A percentile compares a stretch with the other conserved stretches of the same genome.
Conservation (phyloP, 2,113 vertebrate species). For the Thamnophis sirtalis region DNA sequence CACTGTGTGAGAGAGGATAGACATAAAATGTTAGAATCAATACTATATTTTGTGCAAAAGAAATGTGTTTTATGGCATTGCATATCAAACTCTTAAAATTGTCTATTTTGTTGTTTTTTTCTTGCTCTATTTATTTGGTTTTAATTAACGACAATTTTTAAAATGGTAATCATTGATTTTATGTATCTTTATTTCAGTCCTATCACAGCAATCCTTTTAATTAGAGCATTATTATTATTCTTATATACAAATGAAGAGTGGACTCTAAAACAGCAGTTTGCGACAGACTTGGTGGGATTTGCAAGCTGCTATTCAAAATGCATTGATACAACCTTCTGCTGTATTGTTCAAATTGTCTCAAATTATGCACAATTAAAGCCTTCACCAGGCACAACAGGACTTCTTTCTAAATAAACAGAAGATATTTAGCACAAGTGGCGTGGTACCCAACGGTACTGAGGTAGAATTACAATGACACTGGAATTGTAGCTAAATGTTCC, state of each 20-base stretch:
- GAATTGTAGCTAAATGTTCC: neutral
- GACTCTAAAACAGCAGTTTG: neutral
- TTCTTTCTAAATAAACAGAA: neutral
- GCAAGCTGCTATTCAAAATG: neutral
- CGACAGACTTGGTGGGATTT: neutral
- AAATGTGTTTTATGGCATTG: neutral
- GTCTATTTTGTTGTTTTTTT: neutral
- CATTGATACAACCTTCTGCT: neutral
- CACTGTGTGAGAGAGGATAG: neutral
- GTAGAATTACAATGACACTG: neutral
- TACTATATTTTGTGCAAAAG: neutral
- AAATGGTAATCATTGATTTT: neutral
- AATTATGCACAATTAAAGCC: neutral
- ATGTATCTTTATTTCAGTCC: neutral
- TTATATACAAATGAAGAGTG: neutral
- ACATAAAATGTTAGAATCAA: neutral
- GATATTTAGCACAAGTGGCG: neutral
- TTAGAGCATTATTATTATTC: neutral
- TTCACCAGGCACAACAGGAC: neutral
- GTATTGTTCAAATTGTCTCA: neutral
- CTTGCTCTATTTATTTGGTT: neutral
- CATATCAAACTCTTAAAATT: neutral
- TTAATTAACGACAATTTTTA: neutral
- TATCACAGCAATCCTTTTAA: neutral
- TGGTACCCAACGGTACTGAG: neutral